These are phyloP conservation scores for Notothenia coriiceps DNA, from an alignment of 2,113 vertebrate species.

Conservation along the genomic window DNA sequence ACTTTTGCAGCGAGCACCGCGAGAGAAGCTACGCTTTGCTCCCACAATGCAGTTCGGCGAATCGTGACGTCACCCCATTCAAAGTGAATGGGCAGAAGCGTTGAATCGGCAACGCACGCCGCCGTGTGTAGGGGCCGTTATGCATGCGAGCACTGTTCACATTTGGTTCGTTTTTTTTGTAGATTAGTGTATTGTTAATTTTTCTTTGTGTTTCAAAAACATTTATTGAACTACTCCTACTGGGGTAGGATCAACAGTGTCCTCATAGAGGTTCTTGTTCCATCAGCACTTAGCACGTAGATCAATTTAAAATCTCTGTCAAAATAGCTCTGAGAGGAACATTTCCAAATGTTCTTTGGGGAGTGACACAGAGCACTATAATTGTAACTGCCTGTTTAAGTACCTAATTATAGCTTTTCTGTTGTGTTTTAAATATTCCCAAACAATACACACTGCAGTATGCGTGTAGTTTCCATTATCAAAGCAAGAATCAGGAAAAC, in stretches of 20 bases:
- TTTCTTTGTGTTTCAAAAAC: background rate
- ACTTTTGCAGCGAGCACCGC: too few relatives aligned
- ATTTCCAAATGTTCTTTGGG: background rate
- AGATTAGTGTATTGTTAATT: constrained; percentile 21
- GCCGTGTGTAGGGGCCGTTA: background rate
- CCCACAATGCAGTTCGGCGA: too few relatives aligned
- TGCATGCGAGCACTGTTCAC: constrained; percentile 66
- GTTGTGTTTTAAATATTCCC: background rate
- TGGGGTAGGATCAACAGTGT: constrained; percentile 31
- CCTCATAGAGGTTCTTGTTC: constrained; percentile 58
- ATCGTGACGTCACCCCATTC: too few relatives aligned
- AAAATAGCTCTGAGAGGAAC: constrained; percentile 22
- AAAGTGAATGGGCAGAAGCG: too few relatives aligned
- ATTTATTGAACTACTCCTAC: constrained; percentile 43
- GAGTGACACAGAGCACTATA: background rate
- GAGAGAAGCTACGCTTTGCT: too few relatives aligned
- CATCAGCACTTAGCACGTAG: constrained; percentile 45
- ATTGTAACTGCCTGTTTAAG: constrained; percentile 6
- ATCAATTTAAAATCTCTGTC: constrained; percentile 13
- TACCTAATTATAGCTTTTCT: background rate
- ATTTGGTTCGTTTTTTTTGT: constrained; percentile 18
- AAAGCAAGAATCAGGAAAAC: constrained; percentile 10
- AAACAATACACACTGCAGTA: background rate
- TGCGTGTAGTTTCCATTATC: background rate
- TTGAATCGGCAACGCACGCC: too few relatives aligned